Conservation (phyloP, 2,113 vertebrate genomes). For the Etheostoma spectabile region DNA sequence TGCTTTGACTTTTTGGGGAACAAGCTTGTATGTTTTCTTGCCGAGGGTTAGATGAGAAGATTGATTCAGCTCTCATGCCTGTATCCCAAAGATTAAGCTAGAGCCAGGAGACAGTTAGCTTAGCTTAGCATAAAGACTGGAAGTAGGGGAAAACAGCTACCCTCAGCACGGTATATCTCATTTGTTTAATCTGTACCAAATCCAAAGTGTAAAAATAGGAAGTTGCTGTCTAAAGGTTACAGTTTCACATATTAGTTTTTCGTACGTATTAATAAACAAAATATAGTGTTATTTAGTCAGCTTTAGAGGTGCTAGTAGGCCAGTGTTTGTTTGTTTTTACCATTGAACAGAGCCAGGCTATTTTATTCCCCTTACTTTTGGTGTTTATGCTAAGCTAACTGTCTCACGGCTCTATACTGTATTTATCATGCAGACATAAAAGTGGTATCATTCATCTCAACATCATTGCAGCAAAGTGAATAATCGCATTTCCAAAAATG, state of each 20-base stretch:
- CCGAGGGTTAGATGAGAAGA: neutral
- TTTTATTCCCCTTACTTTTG: neutral
- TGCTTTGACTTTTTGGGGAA: neutral
- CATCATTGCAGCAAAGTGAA: conserved; percentile 5
- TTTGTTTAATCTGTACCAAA: too few relatives aligned
- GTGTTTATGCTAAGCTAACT: neutral
- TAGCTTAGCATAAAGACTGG: neutral
- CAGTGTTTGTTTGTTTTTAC: neutral
- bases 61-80: neutral
- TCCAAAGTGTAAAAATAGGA: neutral
- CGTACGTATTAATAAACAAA: neutral
- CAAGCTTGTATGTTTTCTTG: neutral
- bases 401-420: neutral
- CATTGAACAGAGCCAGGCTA: neutral
- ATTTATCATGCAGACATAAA: neutral
- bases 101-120: neutral
- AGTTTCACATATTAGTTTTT: neutral
- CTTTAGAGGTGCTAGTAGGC: neutral
- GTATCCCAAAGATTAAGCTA: neutral
- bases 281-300: neutral
- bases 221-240: neutral
- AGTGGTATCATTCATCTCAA: neutral
- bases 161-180: neutral
- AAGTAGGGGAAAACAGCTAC: neutral
- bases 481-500: neutral